phyloP scores from a whole-genome alignment of 2,888 invertebrate species.

The Carabus problematicus region DNA sequence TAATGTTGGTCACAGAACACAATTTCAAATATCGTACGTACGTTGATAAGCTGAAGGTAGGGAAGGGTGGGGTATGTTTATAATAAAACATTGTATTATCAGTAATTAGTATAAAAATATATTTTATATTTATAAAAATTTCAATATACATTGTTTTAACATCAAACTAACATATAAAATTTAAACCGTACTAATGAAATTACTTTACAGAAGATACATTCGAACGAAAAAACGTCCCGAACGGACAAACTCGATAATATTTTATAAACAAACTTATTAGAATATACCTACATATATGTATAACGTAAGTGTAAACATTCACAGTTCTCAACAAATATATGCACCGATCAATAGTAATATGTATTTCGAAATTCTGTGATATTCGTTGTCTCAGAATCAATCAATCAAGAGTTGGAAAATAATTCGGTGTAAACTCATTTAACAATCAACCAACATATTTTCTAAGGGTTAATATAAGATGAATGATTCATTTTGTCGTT shows the following conservation, averaged over 20 bases:
- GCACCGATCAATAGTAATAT: conserved; percentile 12
- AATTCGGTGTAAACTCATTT: no score
- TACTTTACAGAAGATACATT: conserved; percentile 16
- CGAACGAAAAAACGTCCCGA: background rate
- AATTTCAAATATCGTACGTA: no score
- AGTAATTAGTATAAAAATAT: conserved; percentile 33
- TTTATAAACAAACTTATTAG: conserved; percentile 22
- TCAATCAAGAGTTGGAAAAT: no score
- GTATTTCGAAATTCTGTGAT: conserved; percentile 2
- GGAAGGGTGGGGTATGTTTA: no score
- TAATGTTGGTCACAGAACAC: no score
- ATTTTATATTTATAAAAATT: conserved; percentile 32
- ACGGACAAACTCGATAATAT: conserved; percentile 12
- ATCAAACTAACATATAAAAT: conserved; percentile 37
- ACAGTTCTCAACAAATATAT: conserved; percentile 8
- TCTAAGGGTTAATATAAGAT: no score
- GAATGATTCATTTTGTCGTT: no score
- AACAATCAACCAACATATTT: no score
- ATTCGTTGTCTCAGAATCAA: no score
- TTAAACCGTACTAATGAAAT: conserved; percentile 31
- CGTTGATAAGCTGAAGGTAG: no score
- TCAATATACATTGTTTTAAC: conserved; percentile 26
- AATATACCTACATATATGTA: conserved; percentile 12
- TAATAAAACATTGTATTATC: background rate
- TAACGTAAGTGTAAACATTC: conserved; percentile 12